A percentile compares a stretch with the other conserved stretches of the same genome.
Evolutionary conservation across 2,797 vertebrate genomes (phyloP).

Genomic region (Geotrypetes seraphini): DNA sequence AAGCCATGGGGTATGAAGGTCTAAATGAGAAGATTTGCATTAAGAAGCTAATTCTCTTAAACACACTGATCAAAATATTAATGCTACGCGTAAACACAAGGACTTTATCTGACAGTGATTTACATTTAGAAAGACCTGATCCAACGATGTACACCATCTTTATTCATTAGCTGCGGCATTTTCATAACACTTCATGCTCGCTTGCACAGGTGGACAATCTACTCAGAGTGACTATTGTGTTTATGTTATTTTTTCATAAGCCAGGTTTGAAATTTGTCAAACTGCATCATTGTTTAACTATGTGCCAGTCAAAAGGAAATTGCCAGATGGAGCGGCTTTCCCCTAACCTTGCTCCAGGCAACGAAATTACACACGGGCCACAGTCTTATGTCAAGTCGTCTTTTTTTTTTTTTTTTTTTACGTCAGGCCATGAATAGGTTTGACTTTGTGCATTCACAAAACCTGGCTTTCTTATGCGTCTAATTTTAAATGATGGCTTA

Average conservation of each 20-base stretch:
- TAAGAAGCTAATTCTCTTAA: constrained; percentile 79
- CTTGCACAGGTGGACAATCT: constrained; percentile 76
- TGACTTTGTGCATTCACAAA: constrained; percentile 51
- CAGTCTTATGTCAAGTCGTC: constrained; percentile 54
- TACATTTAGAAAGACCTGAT: constrained; percentile 74
- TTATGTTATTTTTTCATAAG: constrained; percentile 89
- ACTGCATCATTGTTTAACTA: constrained; percentile 87
- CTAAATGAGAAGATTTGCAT: constrained; percentile 68
- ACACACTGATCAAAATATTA: constrained; percentile 84
- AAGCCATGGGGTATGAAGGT: constrained; percentile 49
- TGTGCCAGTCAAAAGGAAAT: constrained; percentile 71
- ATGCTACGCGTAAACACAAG: constrained; percentile 67
- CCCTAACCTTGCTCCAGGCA: constrained; percentile 70
- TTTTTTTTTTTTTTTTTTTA: not conserved
- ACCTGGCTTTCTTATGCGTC: constrained; percentile 44
- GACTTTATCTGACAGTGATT: constrained; percentile 77
- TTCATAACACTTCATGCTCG: constrained; percentile 69
- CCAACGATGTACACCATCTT: constrained; percentile 56
- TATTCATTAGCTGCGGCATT: constrained; percentile 73
- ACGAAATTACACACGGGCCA: constrained; percentile 58
- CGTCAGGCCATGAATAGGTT: constrained; percentile 49
- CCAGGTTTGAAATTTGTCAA: constrained; percentile 90
- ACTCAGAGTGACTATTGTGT: constrained; percentile 63
- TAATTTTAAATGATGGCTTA: constrained; percentile 62
- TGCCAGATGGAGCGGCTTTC: constrained; percentile 76